Base-by-base conservation (phyloP, 2,797 vertebrate genomes). In the Crypturellus tataupa region DNA sequence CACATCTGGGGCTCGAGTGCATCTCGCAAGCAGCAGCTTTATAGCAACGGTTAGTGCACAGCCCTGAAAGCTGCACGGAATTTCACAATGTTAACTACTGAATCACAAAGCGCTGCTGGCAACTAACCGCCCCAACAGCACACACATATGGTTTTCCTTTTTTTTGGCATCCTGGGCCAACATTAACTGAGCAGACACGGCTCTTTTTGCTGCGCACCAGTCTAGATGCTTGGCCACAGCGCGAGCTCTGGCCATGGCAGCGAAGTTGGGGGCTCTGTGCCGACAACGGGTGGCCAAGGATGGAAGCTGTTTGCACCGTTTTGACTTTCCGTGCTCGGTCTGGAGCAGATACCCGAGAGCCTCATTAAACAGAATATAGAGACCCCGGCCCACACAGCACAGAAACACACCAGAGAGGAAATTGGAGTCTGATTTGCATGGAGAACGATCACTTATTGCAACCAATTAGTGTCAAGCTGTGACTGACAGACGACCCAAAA, bases 381-480 rank as follows among this genome's bases (percentile, higher is more conserved):
- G 81, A 89, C 82, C 2, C 31, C 92, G 94, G 93, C 90, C 95
- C 95, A 95, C 95, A 95, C 85, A 87, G 87, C 93, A 94, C 90
- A 96, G 85, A 95, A 88, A 87, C 76, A 92, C 87, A 93, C 90
- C 93, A 93, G 73, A 93, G 94, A 95, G 95, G 94, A 95, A 96
- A 96, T 76, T 95, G 87, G 87, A 95, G 93, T 80, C 93, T 97
- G 94, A 95, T 96, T 95, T 96, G 95, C 93, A 96, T 86, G 92
- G 89, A 92, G 94, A 96, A 96, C 64, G 67, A 95, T 93, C 95
- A 95, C 94, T 88, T 95, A 96, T 85, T 93, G 95, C 87, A 93
- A 93, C 95, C 96, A 95, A 95, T 97, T 95, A 96, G 95, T 94
- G 96, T 96, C 95, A 97, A 92, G 89, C 87, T 95, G 44, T 23